Conservation (phyloP, 2,888 invertebrate genomes). For the Deilephila porcellus region DNA sequence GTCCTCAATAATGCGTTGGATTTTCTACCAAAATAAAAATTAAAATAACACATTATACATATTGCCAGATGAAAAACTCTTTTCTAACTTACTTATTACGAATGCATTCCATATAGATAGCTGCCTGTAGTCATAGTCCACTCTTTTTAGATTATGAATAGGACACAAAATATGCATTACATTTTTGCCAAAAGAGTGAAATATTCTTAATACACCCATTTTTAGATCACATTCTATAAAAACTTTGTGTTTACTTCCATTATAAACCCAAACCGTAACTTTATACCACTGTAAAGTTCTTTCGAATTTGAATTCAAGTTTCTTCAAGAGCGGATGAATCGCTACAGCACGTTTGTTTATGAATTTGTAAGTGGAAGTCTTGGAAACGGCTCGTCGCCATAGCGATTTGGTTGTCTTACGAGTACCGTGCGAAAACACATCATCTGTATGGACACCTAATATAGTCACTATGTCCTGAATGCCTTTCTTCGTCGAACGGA, state of each 20-base stretch:
- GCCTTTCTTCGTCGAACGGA: slow-evolving; percentile 62
- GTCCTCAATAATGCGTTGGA: too few relatives aligned
- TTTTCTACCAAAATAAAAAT: too few relatives aligned
- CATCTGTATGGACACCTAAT: slow-evolving; percentile 70
- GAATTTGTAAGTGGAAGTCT: slow-evolving; percentile 9
- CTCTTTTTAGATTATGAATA: neutral
- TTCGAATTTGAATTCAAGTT: slow-evolving; percentile 49
- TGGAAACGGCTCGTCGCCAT: slow-evolving; percentile 40
- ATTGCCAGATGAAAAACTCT: neutral
- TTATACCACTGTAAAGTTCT: slow-evolving; percentile 56
- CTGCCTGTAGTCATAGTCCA: neutral
- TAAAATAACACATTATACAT: neutral
- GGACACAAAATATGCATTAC: neutral
- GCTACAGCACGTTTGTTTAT: slow-evolving; percentile 49
- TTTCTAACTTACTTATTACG: neutral
- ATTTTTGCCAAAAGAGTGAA: slow-evolving; percentile 34
- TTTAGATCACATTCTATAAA: slow-evolving; percentile 61
- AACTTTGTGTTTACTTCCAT: slow-evolving; percentile 49
- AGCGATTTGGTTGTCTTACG: slow-evolving; percentile 45
- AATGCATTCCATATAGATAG: neutral
- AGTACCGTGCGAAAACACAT: slow-evolving; percentile 52
- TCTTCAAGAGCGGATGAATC: slow-evolving; percentile 50
- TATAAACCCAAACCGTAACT: slow-evolving; percentile 50
- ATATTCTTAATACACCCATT: slow-evolving; percentile 49
- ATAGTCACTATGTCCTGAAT: slow-evolving; percentile 73